Evolutionary conservation across 2,113 vertebrate genomes (phyloP).

Genomic region (Enhydra lutris): DNA sequence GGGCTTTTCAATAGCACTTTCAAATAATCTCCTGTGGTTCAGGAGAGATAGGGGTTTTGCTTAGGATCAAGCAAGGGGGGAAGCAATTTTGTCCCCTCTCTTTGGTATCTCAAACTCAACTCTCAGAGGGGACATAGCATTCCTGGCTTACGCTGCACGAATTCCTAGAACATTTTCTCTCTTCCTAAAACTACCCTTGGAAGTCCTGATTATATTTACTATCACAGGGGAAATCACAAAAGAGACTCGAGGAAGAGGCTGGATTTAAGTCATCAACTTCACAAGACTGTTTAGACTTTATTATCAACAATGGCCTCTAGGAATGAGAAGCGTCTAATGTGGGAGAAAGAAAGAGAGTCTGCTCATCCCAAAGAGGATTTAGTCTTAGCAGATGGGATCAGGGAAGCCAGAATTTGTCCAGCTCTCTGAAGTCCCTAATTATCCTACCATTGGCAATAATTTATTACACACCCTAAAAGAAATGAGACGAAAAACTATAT

Average conservation of each 20-base stretch:
- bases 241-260: neutral
- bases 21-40: neutral
- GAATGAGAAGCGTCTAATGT: neutral
- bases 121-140: neutral
- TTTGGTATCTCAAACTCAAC: constrained; percentile 23
- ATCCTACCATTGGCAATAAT: neutral
- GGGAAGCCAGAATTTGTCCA: neutral
- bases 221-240: constrained; percentile 30
- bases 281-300: constrained; percentile 5
- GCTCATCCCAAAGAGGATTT: neutral
- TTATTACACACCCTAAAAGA: neutral
- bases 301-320: constrained; percentile 31
- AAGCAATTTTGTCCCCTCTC: constrained; percentile 45
- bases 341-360: neutral
- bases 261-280: constrained; percentile 43
- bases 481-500: neutral
- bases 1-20: neutral
- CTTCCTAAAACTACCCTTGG: constrained; percentile 44
- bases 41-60: neutral
- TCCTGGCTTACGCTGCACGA: neutral
- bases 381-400: neutral
- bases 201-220: constrained; percentile 55
- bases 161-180: constrained; percentile 34
- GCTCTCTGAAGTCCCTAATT: neutral
- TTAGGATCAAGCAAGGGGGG: constrained; percentile 25